A percentile compares a stretch with the other conserved stretches of the same genome.
phyloP scores from a whole-genome alignment of 2,113 vertebrate genomes.

The Clarias batrachus region DNA sequence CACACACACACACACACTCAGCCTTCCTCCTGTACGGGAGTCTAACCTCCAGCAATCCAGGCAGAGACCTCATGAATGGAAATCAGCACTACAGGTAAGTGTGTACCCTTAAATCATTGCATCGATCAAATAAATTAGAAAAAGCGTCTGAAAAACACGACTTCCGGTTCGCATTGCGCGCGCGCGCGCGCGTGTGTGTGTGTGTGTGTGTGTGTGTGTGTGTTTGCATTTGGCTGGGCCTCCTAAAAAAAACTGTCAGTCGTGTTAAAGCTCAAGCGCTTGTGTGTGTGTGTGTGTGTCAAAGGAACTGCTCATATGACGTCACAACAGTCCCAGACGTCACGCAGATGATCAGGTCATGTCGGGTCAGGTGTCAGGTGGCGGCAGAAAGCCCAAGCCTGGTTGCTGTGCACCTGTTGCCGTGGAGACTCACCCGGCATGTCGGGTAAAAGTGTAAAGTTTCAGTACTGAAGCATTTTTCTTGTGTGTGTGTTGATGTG shows the following conservation, averaged over 20 bases:
- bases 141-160: neutral
- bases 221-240: neutral
- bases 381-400: neutral
- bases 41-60: constrained; percentile 63
- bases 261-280: neutral
- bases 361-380: too few relatives aligned
- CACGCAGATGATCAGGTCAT: too few relatives aligned
- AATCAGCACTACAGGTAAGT: constrained; percentile 91
- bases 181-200: neutral
- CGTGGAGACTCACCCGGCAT: constrained; percentile 24
- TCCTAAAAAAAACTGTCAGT: neutral
- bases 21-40: constrained; percentile 23
- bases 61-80: constrained; percentile 95
- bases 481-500: too few relatives aligned
- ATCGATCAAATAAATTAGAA: neutral
- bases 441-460: neutral
- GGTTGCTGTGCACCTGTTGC: constrained; percentile 22
- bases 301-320: neutral
- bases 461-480: neutral
- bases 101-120: neutral
- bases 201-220: neutral
- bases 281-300: too few relatives aligned
- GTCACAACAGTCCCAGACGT: neutral
- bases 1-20: too few relatives aligned
- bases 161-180: neutral